Percentiles rank a stretch among this genome's conserved stretches.
Evolutionary conservation across 2,113 vertebrate genomes (phyloP).

Genomic region (Oreochromis tanganicae): DNA sequence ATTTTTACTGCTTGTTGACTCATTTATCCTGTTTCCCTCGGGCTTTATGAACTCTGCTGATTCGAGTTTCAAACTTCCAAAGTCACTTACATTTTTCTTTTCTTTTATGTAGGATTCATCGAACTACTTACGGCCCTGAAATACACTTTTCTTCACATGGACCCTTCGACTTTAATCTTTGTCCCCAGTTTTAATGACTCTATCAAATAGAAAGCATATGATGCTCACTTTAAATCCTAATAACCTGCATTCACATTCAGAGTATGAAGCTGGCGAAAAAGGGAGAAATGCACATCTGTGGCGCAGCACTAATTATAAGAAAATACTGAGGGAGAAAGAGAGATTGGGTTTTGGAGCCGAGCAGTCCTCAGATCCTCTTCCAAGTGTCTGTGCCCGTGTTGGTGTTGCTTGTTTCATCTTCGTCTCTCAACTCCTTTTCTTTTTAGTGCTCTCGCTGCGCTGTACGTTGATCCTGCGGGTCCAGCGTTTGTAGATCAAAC

Average conservation of each 20-base stretch:
- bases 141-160: neutral
- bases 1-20: slow-evolving; percentile 32
- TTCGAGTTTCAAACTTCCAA: neutral
- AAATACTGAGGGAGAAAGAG: slow-evolving; percentile 47
- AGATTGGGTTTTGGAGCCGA: slow-evolving; percentile 45
- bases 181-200: slow-evolving; percentile 52
- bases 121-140: neutral
- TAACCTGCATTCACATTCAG: slow-evolving; percentile 26
- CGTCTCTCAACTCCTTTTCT: slow-evolving; percentile 48
- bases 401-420: slow-evolving; percentile 67
- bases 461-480: slow-evolving; percentile 25
- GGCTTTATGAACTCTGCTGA: neutral
- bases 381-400: slow-evolving; percentile 67
- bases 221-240: slow-evolving; percentile 39
- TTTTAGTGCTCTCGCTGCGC: slow-evolving; percentile 45
- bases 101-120: slow-evolving; percentile 15
- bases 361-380: slow-evolving; percentile 73
- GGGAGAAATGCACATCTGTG: slow-evolving; percentile 69
- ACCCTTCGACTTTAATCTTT: slow-evolving; percentile 46
- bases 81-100: neutral
- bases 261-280: neutral
- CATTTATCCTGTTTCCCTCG: neutral
- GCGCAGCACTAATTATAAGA: slow-evolving; percentile 73
- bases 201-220: slow-evolving; percentile 73
- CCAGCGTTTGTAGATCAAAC: slow-evolving; percentile 16